A percentile compares a stretch with the other conserved stretches of the same genome.
phyloP scores from a whole-genome alignment of 1,140 invertebrate genomes.

The Scaptodrosophila lebanonensis region DNA sequence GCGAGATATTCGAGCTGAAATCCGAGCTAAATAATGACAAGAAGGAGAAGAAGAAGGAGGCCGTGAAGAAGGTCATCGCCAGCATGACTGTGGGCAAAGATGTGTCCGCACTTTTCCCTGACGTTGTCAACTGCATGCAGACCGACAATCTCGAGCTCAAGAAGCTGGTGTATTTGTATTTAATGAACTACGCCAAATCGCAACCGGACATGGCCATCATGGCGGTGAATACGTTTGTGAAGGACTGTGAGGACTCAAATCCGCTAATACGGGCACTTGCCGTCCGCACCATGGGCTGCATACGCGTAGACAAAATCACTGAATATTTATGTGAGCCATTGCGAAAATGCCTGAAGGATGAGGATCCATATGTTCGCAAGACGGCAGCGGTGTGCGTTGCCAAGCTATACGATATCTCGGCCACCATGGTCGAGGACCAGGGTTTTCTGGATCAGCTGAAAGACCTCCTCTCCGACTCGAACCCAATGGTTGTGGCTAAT shows the following conservation, averaged over 20 bases:
- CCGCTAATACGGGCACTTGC: slow-evolving; percentile 98
- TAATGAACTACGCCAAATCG: slow-evolving; percentile 99
- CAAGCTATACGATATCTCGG: slow-evolving; percentile 99
- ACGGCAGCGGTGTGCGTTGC: slow-evolving; percentile 99
- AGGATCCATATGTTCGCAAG: slow-evolving; percentile 99
- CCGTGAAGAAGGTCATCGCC: slow-evolving; percentile 99
- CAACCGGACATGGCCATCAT: slow-evolving; percentile 99
- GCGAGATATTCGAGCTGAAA: slow-evolving; percentile 99
- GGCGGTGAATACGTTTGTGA: slow-evolving; percentile 99
- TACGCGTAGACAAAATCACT: slow-evolving; percentile 99
- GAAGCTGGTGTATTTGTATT: slow-evolving; percentile 98
- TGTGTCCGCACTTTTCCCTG: slow-evolving; percentile 97
- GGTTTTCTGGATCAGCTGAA: slow-evolving; percentile 98
- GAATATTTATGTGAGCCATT: slow-evolving; percentile 99
- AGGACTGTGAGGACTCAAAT: slow-evolving; percentile 99
- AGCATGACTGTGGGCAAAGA: slow-evolving; percentile 99
- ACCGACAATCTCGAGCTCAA: slow-evolving; percentile 99
- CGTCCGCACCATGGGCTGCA: slow-evolving; percentile 99
- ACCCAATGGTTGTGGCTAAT: slow-evolving; percentile 99
- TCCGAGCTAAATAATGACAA: slow-evolving; percentile 99
- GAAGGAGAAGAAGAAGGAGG: slow-evolving; percentile 99
- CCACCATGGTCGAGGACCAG: slow-evolving; percentile 89
- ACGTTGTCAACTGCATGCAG: slow-evolving; percentile 99
- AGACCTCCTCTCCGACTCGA: slow-evolving; percentile 98
- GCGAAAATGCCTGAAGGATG: slow-evolving; percentile 98